Evolutionary conservation across 1,140 invertebrate genomes (phyloP).

Genomic region (Megathymus violae): DNA sequence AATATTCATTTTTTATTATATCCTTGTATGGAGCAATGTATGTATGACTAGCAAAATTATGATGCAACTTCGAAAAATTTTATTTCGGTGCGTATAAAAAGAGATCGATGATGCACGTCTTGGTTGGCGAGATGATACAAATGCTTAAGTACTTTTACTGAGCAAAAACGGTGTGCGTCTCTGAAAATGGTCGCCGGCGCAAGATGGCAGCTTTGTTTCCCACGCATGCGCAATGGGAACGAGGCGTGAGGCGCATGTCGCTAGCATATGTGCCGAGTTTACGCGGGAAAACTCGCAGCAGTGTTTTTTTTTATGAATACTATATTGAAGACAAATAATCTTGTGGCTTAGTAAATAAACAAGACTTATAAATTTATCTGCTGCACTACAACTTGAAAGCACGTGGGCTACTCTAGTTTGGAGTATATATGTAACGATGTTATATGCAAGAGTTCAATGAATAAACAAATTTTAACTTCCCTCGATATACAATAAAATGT

Average conservation of each 20-base stretch:
- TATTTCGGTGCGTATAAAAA: conserved; percentile 24
- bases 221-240: conserved; percentile 71
- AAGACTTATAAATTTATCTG: conserved; percentile 21
- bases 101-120: conserved; percentile 32
- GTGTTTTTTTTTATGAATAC: conserved; percentile 54
- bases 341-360: conserved; percentile 44
- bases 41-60: too few species aligned
- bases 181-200: conserved; percentile 66
- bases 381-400: conserved; percentile 1
- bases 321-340: conserved; percentile 49
- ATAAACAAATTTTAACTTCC: too few species aligned
- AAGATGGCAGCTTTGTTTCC: conserved; percentile 68
- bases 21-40: too few species aligned
- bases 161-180: conserved; percentile 57
- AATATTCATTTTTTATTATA: too few species aligned
- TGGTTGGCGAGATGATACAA: conserved; percentile 21
- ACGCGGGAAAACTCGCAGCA: conserved; percentile 61
- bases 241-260: conserved; percentile 42
- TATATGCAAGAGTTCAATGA: too few species aligned
- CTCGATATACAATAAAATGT: too few species aligned
- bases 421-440: too few species aligned
- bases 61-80: not conserved
- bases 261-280: conserved; percentile 59
- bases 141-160: conserved; percentile 58
- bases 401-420: conserved; percentile 2